phyloP scores from a whole-genome alignment of 2,113 vertebrate species.

The Aspidoscelis tigris region DNA sequence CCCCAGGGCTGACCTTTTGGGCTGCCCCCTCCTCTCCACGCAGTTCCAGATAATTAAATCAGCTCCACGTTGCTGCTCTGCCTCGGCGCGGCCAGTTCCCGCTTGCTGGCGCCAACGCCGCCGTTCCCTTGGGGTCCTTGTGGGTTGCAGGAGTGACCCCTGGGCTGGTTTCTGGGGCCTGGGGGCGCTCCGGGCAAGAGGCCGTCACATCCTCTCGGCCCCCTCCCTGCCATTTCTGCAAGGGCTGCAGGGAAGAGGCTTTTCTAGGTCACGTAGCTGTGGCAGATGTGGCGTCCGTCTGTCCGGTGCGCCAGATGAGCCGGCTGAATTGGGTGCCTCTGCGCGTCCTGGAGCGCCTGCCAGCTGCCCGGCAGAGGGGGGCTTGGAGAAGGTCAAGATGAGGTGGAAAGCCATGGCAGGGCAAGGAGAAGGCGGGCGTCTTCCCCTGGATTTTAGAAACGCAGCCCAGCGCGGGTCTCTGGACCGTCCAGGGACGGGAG shows the following conservation, averaged over 20 bases:
- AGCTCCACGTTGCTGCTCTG: neutral
- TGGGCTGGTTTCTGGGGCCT: too few relatives aligned
- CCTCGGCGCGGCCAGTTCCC: too few relatives aligned
- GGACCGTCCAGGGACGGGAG: too few relatives aligned
- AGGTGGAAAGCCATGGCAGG: too few relatives aligned
- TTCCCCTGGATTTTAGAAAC: too few relatives aligned
- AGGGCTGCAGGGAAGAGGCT: constrained; percentile 51
- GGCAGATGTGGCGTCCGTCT: constrained; percentile 55
- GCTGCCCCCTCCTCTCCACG: neutral
- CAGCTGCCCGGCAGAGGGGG: neutral
- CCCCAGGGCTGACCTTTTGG: neutral
- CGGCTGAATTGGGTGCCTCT: constrained; percentile 50
- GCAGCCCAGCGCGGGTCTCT: too few relatives aligned
- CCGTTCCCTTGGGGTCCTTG: neutral
- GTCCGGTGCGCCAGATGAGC: constrained; percentile 36
- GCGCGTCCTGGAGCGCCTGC: constrained; percentile 36
- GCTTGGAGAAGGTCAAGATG: neutral
- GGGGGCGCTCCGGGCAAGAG: too few relatives aligned
- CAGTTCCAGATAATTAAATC: neutral
- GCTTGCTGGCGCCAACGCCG: neutral
- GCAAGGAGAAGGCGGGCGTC: too few relatives aligned
- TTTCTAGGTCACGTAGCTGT: constrained; percentile 40
- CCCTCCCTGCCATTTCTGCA: constrained; percentile 48
- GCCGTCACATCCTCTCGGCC: constrained; percentile 29
- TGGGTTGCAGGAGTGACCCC: neutral